Conservation (phyloP, 1,140 invertebrate genomes). For the Schlechtendalia chinensis region DNA sequence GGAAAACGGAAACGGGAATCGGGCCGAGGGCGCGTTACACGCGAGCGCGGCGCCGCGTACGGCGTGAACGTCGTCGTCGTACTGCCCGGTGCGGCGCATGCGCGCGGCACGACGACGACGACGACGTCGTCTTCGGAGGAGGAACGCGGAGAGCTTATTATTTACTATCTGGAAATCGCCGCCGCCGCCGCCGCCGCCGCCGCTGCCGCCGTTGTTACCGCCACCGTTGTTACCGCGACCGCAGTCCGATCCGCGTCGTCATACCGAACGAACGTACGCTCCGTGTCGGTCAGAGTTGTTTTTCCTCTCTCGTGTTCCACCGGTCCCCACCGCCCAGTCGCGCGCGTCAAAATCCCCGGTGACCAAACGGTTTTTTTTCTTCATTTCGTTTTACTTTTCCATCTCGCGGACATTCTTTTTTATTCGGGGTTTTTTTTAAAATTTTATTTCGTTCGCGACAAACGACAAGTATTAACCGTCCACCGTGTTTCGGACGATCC, state of each 20-base stretch:
- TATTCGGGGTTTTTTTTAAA: background rate
- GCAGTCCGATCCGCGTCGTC: slow-evolving; percentile 3
- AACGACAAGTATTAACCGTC: background rate
- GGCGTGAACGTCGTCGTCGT: slow-evolving; percentile 13
- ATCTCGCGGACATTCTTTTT: too few species aligned
- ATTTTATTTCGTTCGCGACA: background rate
- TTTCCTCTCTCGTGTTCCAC: background rate
- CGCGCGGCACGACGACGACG: background rate
- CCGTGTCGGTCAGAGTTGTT: background rate
- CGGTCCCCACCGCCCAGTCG: background rate
- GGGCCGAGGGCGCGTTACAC: slow-evolving; percentile 3
- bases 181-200: background rate
- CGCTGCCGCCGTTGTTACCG: background rate
- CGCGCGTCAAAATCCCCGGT: background rate
- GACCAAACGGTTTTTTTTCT: background rate
- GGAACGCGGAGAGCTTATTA: too few species aligned
- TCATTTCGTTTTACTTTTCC: too few species aligned
- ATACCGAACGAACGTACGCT: background rate
- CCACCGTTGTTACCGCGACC: background rate
- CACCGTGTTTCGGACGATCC: background rate
- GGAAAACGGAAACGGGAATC: background rate
- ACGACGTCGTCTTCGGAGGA: background rate
- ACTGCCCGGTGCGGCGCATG: background rate
- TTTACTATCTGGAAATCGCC: slow-evolving; percentile 11
- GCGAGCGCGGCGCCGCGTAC: background rate